Conservation (phyloP, 2,888 invertebrate species). For the Trichacis sp. region DNA sequence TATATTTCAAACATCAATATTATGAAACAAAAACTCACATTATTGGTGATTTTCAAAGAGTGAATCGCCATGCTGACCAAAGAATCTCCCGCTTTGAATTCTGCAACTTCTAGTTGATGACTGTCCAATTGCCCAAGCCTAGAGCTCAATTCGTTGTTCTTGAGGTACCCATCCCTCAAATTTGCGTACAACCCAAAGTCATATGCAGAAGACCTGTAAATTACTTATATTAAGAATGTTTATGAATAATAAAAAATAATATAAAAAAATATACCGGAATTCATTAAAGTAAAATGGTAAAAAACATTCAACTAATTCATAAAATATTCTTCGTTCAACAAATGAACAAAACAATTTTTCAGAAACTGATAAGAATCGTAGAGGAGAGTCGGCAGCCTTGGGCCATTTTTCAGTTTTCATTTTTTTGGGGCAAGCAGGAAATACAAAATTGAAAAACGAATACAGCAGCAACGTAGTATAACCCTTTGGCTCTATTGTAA, state of each 20-base stretch:
- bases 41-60: constrained; percentile 79
- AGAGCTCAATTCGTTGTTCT: constrained; percentile 73
- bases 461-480: too few relatives aligned
- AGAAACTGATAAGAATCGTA: too few relatives aligned
- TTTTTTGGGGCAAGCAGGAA: too few relatives aligned
- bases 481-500: too few relatives aligned
- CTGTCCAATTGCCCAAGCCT: constrained; percentile 79
- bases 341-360: too few relatives aligned
- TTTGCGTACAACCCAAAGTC: constrained; percentile 76
- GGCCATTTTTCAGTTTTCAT: too few relatives aligned
- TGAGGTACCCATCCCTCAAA: constrained; percentile 57
- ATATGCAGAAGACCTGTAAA: constrained; percentile 76
- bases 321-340: too few relatives aligned
- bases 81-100: constrained; percentile 79
- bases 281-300: too few relatives aligned
- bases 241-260: background rate
- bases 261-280: background rate
- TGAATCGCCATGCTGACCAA: constrained; percentile 76
- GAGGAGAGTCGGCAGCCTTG: too few relatives aligned
- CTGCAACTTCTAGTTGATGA: constrained; percentile 76
- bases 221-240: background rate
- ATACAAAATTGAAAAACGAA: too few relatives aligned
- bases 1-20: too few relatives aligned
- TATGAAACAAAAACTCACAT: constrained; percentile 75
- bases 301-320: too few relatives aligned